Conservation (phyloP, 2,113 vertebrate genomes). For the Struthidea cinerea region DNA sequence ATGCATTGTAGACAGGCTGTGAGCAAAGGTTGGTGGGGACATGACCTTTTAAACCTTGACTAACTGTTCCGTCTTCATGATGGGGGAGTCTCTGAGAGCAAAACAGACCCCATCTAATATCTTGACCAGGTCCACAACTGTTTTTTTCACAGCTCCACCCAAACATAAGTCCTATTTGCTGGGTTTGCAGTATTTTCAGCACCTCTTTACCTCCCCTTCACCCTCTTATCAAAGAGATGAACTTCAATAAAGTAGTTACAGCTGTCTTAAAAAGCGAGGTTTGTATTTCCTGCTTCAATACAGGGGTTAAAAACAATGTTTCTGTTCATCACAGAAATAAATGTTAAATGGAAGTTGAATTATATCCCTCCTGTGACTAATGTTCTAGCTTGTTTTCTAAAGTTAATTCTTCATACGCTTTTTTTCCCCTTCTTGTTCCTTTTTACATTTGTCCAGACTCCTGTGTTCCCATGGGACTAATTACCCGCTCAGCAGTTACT, state of each 20-base stretch:
- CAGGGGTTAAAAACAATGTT: conserved; percentile 35
- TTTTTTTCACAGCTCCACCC: neutral
- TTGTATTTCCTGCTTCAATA: neutral
- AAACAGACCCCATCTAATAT: neutral
- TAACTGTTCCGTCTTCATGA: neutral
- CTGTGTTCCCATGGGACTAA: conserved; percentile 21
- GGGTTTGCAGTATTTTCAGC: neutral
- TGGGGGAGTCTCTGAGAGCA: neutral
- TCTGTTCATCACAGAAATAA: conserved; percentile 48
- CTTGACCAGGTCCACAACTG: neutral
- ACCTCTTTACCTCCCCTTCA: neutral
- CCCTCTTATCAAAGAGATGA: neutral
- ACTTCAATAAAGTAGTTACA: neutral
- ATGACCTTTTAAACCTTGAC: neutral
- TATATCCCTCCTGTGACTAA: conserved; percentile 57
- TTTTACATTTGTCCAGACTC: conserved; percentile 55
- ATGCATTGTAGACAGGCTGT: neutral
- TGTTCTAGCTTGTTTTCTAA: conserved; percentile 59
- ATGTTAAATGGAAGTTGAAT: conserved; percentile 40
- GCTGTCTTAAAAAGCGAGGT: neutral
- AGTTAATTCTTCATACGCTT: conserved; percentile 30
- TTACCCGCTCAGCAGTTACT: conserved; percentile 59
- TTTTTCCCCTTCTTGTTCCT: neutral
- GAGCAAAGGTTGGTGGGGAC: neutral
- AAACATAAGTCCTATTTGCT: neutral